A percentile compares a stretch with the other conserved stretches of the same genome.
phyloP scores from a whole-genome alignment of 2,113 vertebrate genomes.

The Tyto alba region DNA sequence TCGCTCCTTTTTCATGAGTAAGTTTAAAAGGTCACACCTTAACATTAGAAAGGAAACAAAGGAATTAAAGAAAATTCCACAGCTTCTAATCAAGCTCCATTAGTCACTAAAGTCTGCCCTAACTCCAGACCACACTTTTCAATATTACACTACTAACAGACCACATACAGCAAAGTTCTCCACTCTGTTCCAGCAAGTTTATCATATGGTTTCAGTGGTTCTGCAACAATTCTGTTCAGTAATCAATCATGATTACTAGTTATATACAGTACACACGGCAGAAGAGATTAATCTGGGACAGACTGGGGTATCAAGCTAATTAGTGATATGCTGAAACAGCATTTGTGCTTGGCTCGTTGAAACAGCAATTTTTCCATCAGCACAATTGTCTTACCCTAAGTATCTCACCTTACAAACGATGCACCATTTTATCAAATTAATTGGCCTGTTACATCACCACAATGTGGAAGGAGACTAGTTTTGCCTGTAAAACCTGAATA shows the following conservation, averaged over 20 bases:
- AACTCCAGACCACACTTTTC: neutral
- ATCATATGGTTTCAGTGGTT: neutral
- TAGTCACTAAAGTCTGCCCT: neutral
- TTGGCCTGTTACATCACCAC: neutral
- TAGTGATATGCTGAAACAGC: conserved; percentile 67
- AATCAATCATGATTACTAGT: conserved; percentile 69
- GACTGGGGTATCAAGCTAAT: conserved; percentile 59
- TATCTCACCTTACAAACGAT: neutral
- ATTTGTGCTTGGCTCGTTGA: neutral
- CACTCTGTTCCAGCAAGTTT: neutral
- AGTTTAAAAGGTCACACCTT: neutral
- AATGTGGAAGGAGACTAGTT: neutral
- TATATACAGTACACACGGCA: conserved; percentile 56
- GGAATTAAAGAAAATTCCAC: neutral
- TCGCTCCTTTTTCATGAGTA: neutral
- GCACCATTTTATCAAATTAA: conserved; percentile 27
- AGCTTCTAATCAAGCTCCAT: neutral
- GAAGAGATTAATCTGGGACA: conserved; percentile 68
- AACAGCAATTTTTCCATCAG: conserved; percentile 24
- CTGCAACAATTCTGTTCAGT: conserved; percentile 30
- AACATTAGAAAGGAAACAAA: neutral
- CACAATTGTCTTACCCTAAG: neutral
- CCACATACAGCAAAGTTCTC: neutral
- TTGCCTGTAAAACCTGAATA: neutral
- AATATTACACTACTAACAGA: neutral